A percentile compares a stretch with the other conserved stretches of the same genome.
Evolutionary conservation across 1,140 invertebrate genomes (phyloP).

Genomic region (Halyomorpha halys): DNA sequence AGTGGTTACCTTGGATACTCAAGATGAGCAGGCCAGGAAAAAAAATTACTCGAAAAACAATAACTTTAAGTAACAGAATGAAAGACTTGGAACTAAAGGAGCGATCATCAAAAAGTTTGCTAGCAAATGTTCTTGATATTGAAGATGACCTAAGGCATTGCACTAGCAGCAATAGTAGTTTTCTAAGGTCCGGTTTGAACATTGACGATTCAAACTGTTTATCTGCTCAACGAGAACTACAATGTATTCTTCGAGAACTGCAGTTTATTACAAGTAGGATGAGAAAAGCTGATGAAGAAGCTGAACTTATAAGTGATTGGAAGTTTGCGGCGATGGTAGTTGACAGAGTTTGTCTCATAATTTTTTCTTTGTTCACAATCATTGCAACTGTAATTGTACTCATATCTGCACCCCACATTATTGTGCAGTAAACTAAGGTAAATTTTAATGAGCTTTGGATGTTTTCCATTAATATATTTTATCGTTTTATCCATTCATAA

Average conservation of each 20-base stretch:
- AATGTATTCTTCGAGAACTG: constrained; percentile 79
- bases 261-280: constrained; percentile 87
- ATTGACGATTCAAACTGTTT: constrained; percentile 31
- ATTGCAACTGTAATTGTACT: constrained; percentile 90
- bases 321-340: constrained; percentile 99
- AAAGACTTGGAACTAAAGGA: constrained; percentile 85
- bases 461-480: not conserved
- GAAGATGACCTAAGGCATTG: constrained; percentile 76
- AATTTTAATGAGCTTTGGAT: constrained; percentile 25
- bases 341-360: constrained; percentile 92
- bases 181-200: constrained; percentile 31
- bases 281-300: constrained; percentile 79
- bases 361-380: constrained; percentile 93
- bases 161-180: constrained; percentile 40
- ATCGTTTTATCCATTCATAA: not conserved
- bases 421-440: constrained; percentile 62
- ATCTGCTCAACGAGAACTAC: constrained; percentile 52
- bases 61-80: constrained; percentile 77
- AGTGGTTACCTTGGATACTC: constrained; percentile 93
- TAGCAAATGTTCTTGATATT: constrained; percentile 89
- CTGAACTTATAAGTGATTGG: constrained; percentile 93
- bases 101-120: constrained; percentile 79
- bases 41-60: constrained; percentile 84
- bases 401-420: constrained; percentile 88
- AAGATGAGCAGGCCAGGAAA: constrained; percentile 88